phyloP scores from a whole-genome alignment of 2,113 vertebrate genomes.

The Taxidea taxus region DNA sequence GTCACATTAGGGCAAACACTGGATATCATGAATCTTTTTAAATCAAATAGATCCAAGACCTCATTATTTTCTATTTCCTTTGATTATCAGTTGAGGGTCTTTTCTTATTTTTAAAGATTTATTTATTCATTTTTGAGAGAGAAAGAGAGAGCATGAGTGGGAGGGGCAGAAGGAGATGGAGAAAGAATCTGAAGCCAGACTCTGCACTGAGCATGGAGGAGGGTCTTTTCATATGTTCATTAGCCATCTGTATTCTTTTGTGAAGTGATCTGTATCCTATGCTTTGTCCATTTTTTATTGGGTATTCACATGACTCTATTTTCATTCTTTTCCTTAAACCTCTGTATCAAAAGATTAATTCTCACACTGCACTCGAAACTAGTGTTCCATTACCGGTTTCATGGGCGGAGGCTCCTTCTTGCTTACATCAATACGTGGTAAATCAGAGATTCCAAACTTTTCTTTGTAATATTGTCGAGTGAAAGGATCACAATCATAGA shows the following conservation, averaged over 20 bases:
- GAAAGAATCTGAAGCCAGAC: background rate
- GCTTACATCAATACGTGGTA: constrained; percentile 82
- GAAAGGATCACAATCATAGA: constrained; percentile 93
- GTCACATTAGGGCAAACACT: background rate
- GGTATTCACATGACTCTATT: background rate
- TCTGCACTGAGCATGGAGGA: background rate
- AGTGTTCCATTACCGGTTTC: constrained; percentile 77
- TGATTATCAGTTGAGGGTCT: background rate
- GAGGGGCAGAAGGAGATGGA: background rate
- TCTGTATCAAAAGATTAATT: background rate
- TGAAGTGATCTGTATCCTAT: background rate
- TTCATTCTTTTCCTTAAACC: background rate
- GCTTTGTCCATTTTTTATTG: background rate
- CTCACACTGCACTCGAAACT: background rate
- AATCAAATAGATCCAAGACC: background rate
- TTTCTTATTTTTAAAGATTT: background rate
- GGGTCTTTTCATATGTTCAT: background rate
- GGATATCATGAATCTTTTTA: background rate
- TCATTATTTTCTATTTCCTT: background rate
- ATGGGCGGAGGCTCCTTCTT: constrained; percentile 73
- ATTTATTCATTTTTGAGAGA: background rate
- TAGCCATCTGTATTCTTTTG: background rate
- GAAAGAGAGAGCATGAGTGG: background rate
- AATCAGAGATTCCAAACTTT: constrained; percentile 86
- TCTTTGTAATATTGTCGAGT: constrained; percentile 88